Base-by-base conservation (phyloP, 2,888 invertebrate species). In the Troides helena region DNA sequence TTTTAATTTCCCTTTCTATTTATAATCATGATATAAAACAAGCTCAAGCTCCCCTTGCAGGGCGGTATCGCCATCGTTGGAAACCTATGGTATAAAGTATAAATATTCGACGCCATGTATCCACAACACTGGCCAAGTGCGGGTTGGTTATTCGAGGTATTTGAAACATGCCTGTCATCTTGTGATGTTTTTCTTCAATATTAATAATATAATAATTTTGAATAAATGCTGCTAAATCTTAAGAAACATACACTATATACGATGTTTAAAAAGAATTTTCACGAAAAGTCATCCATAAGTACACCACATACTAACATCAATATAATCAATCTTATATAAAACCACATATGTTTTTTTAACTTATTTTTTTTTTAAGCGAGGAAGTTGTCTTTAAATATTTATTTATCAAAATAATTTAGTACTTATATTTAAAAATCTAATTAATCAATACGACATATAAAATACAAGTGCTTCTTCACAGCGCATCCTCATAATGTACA, bases 351-450 rank as follows among this genome's bases (percentile, higher is more conserved):
- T 81, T 78, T 85, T 85, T 14, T 85, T 85, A 72, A 85, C 81
- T 83, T 86, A 87, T 1, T 25, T 7, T 39, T 39, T 81, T 80
- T 84, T 86, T 86, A 85, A 81, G 86, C 86, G 85, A 86, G 87
- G 85, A 85, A 85, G 88, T 39, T 87, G 86, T 89, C 83, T 85
- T 86, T 86, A 86, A 87, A 88, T 82, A 85, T 82, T 89, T 81
- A 85, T 82, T 39, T 89, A 90, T 87, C 85, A 89, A 90, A 90
- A 91, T 92, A 91, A 90, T 90, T 91, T 91, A 92, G 89, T 90
- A 90, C 89, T 91, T 90, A 90, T 84, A 85, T 79, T 77, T 39
- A 39, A 85, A 86, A 79, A 76, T 81, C 83, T 83, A 77, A 79
- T 77, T 81, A 80, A 81, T 79, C 82, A 82, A 82, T 81, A 70